Evolutionary conservation across 1,140 invertebrate species (phyloP), one percentile per base, ranked within the genome.

Genomic region (Aphelinus certus): DNA sequence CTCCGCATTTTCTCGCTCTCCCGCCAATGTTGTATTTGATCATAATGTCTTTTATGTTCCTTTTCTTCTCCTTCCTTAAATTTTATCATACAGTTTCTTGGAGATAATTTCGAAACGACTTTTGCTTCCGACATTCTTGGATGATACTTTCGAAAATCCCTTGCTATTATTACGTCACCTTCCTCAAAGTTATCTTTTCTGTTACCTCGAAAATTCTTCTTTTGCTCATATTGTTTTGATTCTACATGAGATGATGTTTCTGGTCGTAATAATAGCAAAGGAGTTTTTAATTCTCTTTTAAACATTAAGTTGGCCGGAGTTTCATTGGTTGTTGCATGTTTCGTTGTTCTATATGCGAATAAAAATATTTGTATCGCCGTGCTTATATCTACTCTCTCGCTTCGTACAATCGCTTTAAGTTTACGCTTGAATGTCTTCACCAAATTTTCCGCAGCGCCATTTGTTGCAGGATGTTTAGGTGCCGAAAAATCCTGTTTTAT

Each of bases 381-480:
- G 9, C 26, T 60, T 6, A 53, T n/a, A 42, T 57, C 43, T 58
- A 67, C 10, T 67, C 49, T 68, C 62, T 7, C n/a, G 26, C 9
- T 48, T n/a, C 51, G 3, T 61, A 9, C 3, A 48, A 55, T 63
- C 62, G 61, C 42, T 55, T 55, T 51, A 42, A 76, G 42, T 7
- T 63, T 58, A 60, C 45, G 45, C 62, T 76, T 76, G 26, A 73
- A n/a, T 1, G 51, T 76, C 58, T 62, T 58, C 3, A 76, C 68
- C 58, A 56, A 68, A 1, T 49, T 42, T 78, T 86, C 85, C 3
- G 83, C 84, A 2, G 76, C 81, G 0, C 86, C 85, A 73, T 87
- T 87, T 48, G 81, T 81, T 51, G 81, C 78, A 0, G 84, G 83
- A 66, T 81, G 75, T 61, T 84, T 84, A 7, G 84, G 83, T 10